Evolutionary conservation across 2,113 vertebrate genomes (phyloP).

Genomic region (Oncorhynchus gorbuscha): DNA sequence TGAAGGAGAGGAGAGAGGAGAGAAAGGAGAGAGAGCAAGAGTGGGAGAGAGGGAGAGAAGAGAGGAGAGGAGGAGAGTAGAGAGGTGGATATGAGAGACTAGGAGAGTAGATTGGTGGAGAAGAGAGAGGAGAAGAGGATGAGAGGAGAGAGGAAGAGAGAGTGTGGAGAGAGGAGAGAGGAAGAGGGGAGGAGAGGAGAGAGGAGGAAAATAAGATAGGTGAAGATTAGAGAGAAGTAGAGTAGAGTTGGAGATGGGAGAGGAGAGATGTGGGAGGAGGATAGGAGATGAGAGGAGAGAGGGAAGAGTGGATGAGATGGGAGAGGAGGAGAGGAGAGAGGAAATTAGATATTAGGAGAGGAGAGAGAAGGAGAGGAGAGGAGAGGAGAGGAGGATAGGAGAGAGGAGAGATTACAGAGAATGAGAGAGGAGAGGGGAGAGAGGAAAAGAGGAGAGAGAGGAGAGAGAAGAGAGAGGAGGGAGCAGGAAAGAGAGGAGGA

Average conservation of each 20-base stretch:
- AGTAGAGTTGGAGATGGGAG: neutral
- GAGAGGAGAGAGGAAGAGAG: too few relatives aligned
- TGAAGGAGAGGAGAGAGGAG: neutral
- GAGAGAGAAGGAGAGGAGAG: neutral
- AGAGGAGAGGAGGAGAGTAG: too few relatives aligned
- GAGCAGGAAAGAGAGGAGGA: too few relatives aligned
- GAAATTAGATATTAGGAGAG: neutral
- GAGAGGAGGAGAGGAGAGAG: neutral
- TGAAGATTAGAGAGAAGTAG: neutral
- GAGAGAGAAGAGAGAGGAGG: too few relatives aligned
- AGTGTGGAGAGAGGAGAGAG: too few relatives aligned
- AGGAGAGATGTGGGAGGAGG: neutral
- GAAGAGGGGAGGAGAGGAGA: neutral
- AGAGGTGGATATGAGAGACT: too few relatives aligned
- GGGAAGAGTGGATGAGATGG: too few relatives aligned
- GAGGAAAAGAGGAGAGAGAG: neutral
- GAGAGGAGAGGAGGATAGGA: neutral
- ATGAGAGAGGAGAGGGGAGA: neutral
- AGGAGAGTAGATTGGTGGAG: too few relatives aligned
- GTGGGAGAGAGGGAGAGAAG: neutral
- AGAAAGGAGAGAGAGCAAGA: slow-evolving; percentile 1
- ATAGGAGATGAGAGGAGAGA: neutral
- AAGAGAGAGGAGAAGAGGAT: too few relatives aligned
- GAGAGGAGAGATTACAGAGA: too few relatives aligned
- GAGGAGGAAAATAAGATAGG: neutral